Evolutionary conservation across 1,140 invertebrate genomes (phyloP).

Genomic region (Planococcus citri): DNA sequence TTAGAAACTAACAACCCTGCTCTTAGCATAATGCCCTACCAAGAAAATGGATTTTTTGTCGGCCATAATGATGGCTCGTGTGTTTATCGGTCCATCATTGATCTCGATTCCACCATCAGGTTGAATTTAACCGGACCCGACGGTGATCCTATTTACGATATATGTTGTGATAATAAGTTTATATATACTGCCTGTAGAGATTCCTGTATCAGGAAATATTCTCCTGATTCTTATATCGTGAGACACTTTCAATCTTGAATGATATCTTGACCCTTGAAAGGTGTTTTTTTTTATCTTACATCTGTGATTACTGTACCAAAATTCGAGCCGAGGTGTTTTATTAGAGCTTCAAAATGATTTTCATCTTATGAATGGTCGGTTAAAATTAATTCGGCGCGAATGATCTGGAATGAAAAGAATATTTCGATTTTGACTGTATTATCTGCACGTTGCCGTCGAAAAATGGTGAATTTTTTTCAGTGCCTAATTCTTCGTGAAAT

Average conservation of each 20-base stretch:
- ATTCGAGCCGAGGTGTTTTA: too few relatives aligned
- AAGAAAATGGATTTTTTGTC: constrained; percentile 35
- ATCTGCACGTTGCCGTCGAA: too few relatives aligned
- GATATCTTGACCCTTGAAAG: too few relatives aligned
- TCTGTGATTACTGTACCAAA: too few relatives aligned
- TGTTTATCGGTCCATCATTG: constrained; percentile 32
- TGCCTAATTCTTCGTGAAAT: too few relatives aligned
- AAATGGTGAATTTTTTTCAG: too few relatives aligned
- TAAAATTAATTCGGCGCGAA: too few relatives aligned
- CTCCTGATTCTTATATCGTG: constrained; percentile 17
- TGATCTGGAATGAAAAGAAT: too few relatives aligned
- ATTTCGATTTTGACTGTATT: too few relatives aligned
- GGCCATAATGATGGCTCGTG: constrained; percentile 48
- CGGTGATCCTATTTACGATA: constrained; percentile 49
- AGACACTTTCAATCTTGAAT: not conserved
- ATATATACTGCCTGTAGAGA: constrained; percentile 45
- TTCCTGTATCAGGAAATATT: constrained; percentile 42
- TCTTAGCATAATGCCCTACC: constrained; percentile 38
- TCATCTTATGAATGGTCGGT: too few relatives aligned
- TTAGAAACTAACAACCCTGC: constrained; percentile 32
- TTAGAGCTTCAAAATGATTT: too few relatives aligned
- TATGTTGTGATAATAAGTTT: constrained; percentile 40
- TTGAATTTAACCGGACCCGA: constrained; percentile 52
- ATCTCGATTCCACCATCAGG: constrained; percentile 33
- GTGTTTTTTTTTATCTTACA: too few relatives aligned